A percentile compares a stretch with the other conserved stretches of the same genome.
Evolutionary conservation across 2,113 vertebrate species (phyloP).

Genomic region (Conger conger): DNA sequence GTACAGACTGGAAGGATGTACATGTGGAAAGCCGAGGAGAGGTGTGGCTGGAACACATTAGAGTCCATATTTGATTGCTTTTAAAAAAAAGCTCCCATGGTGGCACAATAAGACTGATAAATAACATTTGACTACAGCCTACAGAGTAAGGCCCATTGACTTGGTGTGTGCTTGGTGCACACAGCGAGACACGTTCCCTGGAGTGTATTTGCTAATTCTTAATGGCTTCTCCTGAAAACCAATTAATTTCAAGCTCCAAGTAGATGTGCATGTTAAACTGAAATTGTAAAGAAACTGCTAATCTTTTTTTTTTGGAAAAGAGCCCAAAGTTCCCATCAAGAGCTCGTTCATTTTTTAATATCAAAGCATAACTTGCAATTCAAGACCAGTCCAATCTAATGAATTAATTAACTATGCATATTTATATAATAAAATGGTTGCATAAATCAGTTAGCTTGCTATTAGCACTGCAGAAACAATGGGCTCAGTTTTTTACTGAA

Average conservation of each 20-base stretch:
- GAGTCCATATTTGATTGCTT: not conserved
- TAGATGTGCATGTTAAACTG: not conserved
- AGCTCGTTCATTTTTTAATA: not conserved
- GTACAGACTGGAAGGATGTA: not conserved
- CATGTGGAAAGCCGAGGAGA: not conserved
- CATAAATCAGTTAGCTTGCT: not conserved
- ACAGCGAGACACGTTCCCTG: not conserved
- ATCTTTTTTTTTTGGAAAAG: too few relatives aligned
- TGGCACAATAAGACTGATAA: not conserved
- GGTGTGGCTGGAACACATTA: not conserved
- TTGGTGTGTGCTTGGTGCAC: not conserved
- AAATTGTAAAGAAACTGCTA: too few relatives aligned
- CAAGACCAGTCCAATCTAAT: not conserved
- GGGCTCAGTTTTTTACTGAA: constrained; percentile 74
- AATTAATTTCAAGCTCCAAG: constrained; percentile 1
- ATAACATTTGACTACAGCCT: not conserved
- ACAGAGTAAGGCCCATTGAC: not conserved
- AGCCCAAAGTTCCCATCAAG: too few relatives aligned
- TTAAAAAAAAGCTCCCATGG: not conserved
- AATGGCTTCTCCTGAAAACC: not conserved
- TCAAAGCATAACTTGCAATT: not conserved
- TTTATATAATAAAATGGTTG: not conserved
- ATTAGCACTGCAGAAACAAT: not conserved
- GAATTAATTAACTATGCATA: too few relatives aligned
- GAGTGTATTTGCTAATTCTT: not conserved